Evolutionary conservation across 2,113 vertebrate genomes (phyloP).

Genomic region (Apodemus speciosus): DNA sequence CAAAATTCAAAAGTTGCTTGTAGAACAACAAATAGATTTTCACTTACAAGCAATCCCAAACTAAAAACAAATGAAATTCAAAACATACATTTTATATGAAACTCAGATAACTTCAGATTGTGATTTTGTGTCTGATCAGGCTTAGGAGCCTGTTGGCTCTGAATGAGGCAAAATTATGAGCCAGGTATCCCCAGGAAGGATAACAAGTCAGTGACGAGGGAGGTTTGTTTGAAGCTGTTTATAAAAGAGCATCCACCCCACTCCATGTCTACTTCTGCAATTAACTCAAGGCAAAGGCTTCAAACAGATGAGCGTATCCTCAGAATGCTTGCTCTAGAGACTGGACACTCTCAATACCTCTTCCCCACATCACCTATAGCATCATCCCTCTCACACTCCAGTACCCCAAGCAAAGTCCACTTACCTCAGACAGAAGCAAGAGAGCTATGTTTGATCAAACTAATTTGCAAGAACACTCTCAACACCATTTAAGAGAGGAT

Average conservation of each 20-base stretch:
- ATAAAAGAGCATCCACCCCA: not conserved
- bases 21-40: slow-evolving; percentile 40
- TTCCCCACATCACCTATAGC: not conserved
- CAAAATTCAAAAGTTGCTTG: slow-evolving; percentile 52
- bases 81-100: slow-evolving; percentile 28
- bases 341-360: slow-evolving; percentile 14
- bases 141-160: not conserved
- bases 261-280: slow-evolving; percentile 12
- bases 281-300: slow-evolving; percentile 58
- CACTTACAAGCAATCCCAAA: slow-evolving; percentile 42
- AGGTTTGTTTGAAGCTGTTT: not conserved
- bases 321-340: not conserved
- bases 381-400: not conserved
- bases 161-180: slow-evolving; percentile 14
- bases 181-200: not conserved
- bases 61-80: slow-evolving; percentile 45
- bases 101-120: slow-evolving; percentile 38
- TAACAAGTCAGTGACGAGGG: not conserved
- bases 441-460: not conserved
- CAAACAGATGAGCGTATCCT: slow-evolving; percentile 14
- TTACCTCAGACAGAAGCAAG: not conserved
- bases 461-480: not conserved
- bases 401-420: not conserved
- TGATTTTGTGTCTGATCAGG: slow-evolving; percentile 20
- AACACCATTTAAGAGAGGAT: not conserved